A percentile compares a stretch with the other conserved stretches of the same genome.
phyloP scores from a whole-genome alignment of 2,888 invertebrate species.

The Aphodius granarius region DNA sequence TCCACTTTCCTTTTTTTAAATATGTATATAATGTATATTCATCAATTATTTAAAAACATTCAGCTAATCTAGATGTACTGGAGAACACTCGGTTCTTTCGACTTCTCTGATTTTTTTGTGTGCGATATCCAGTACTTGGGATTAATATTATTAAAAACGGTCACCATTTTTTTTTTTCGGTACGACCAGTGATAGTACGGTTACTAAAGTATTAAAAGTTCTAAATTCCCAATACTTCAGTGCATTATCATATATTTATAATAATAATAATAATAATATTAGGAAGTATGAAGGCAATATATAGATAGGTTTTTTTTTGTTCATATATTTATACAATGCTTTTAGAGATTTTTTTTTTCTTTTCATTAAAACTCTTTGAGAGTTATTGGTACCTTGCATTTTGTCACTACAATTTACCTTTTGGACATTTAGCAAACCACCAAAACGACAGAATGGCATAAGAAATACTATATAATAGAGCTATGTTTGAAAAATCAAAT shows the following conservation, averaged over 20 bases:
- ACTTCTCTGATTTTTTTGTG: neutral
- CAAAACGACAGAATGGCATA: no score
- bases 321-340: conserved; percentile 49
- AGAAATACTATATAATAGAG: conserved; percentile 46
- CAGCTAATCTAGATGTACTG: conserved; percentile 53
- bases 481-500: conserved; percentile 46
- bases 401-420: no score
- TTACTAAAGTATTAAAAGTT: conserved; percentile 55
- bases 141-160: conserved; percentile 54
- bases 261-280: conserved; percentile 49
- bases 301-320: conserved; percentile 54
- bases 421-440: no score
- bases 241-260: conserved; percentile 52
- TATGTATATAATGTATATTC: conserved; percentile 55
- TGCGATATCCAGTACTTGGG: conserved; percentile 44
- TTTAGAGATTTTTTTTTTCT: conserved; percentile 40
- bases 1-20: conserved; percentile 43
- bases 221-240: conserved; percentile 57
- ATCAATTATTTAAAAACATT: conserved; percentile 55
- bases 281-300: conserved; percentile 57
- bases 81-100: conserved; percentile 34
- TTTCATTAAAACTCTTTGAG: conserved; percentile 43
- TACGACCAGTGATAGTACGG: conserved; percentile 52
- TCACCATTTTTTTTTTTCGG: conserved; percentile 44
- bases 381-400: conserved; percentile 33